phyloP scores from a whole-genome alignment of 2,888 invertebrate species.

The Drosophila neotestacea region DNA sequence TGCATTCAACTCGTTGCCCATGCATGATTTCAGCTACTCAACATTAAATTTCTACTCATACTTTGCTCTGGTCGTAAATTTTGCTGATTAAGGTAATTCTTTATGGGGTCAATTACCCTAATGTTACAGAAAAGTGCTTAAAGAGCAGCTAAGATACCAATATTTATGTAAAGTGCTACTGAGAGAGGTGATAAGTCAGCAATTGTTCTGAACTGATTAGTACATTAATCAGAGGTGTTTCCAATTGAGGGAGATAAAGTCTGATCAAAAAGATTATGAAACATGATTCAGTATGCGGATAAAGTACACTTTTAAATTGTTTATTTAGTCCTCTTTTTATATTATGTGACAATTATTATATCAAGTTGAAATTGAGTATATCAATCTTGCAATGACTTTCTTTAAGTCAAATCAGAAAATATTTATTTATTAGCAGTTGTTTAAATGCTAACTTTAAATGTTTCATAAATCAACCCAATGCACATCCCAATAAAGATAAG shows the following conservation, averaged over 20 bases:
- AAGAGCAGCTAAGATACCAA: not conserved
- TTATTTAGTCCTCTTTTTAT: too few relatives aligned
- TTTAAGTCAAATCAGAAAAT: too few relatives aligned
- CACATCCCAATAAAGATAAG: too few relatives aligned
- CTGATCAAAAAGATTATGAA: too few relatives aligned
- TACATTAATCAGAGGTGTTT: not conserved
- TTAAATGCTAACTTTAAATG: too few relatives aligned
- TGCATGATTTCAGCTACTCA: constrained; percentile 10
- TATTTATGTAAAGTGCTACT: not conserved
- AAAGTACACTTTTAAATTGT: too few relatives aligned
- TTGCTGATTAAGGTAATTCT: constrained; percentile 44
- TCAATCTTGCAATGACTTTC: too few relatives aligned
- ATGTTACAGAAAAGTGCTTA: constrained; percentile 8
- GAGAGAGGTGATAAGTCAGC: constrained; percentile 4
- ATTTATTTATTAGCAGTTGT: too few relatives aligned
- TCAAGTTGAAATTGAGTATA: too few relatives aligned
- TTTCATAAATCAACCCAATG: too few relatives aligned
- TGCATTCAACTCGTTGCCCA: constrained; percentile 32
- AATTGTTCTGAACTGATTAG: not conserved
- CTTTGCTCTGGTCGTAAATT: constrained; percentile 10
- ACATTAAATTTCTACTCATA: not conserved
- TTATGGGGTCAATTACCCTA: constrained; percentile 54
- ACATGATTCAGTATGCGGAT: too few relatives aligned
- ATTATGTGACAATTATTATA: too few relatives aligned
- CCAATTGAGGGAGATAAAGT: not conserved